Evolutionary conservation across 1,140 invertebrate species (phyloP), one percentile per base, ranked within the genome.

Genomic region (Drosophila baimaii): DNA sequence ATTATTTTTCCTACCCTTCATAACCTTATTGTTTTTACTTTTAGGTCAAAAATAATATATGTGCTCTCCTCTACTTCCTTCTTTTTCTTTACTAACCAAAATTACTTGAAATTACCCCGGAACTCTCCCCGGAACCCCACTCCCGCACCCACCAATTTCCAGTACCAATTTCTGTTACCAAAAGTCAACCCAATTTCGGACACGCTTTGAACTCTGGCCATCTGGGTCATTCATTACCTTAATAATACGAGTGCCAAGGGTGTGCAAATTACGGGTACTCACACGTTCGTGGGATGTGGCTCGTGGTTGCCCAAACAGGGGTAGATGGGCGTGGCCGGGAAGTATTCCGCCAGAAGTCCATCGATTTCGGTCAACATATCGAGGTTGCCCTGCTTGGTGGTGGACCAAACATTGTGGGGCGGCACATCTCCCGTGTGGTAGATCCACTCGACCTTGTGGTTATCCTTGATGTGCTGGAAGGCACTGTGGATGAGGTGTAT

Each of bases 241-340:
- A 69, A 66, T 69, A 37, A 44, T 35, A 52, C 25, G 17, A n/a
- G 25, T 37, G 33, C 51, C 12, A 35, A n/a, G n/a, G 19, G 25
- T 6, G 10, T n/a, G 27, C 55, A 92, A 93, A 94, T 93, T 96
- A 95, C 35, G 37, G 27, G 13, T 41, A 79, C 82, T 55, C 71
- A 88, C 83, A 95, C 94, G 92, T 98, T 97, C 2, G 96, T 93
- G 15, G 97, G 97, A 92, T 96, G 94, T 52, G 96, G 94, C 92
- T 98, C 97, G 81, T 98, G 98, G 90, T 98, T 98, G 47, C 97
- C 97, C 46, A 98, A 90, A 27, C 95, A 93, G 5, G 95, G 94
- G 84, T 95, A 95, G 10, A 98, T 93, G 5, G 94, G 93, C 33
- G 93, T 94, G 37, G 95, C 92, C 1, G 94, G 93, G 72, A 97